A percentile compares a stretch with the other conserved stretches of the same genome.
Evolutionary conservation across 2,113 vertebrate genomes (phyloP).

Genomic region (Paradisaea rubra): DNA sequence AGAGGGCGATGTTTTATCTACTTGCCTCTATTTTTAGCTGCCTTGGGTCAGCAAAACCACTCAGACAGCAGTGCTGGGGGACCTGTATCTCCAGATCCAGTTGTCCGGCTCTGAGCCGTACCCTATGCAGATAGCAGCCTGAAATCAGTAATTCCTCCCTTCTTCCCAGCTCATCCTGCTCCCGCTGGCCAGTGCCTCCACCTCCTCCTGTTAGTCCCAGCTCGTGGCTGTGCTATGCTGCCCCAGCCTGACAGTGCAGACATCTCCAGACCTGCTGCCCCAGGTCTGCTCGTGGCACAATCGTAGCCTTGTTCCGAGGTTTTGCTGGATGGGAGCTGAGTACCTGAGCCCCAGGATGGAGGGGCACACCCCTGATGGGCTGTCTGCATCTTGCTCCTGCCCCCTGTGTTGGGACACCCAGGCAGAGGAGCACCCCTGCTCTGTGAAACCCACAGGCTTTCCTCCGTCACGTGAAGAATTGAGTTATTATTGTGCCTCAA

Average conservation of each 20-base stretch:
- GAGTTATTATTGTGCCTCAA: rapidly evolving
- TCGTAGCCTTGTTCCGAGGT: neutral
- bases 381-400: neutral
- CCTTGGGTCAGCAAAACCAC: neutral
- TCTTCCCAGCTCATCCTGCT: neutral
- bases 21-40: slow-evolving; percentile 4
- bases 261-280: neutral
- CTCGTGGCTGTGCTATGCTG: neutral
- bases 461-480: rapidly evolving
- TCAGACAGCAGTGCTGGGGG: neutral
- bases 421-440: neutral
- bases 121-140: rapidly evolving
- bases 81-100: neutral
- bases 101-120: neutral
- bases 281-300: rapidly evolving
- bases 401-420: neutral
- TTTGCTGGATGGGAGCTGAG: neutral
- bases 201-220: neutral
- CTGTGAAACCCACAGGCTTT: neutral
- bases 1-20: neutral
- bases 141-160: neutral
- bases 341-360: rapidly evolving
- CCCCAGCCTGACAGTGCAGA: rapidly evolving
- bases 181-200: rapidly evolving
- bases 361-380: neutral